These are phyloP conservation scores for Aphodius sticticus DNA, from an alignment of 2,888 invertebrate species.

Conservation along the genomic window DNA sequence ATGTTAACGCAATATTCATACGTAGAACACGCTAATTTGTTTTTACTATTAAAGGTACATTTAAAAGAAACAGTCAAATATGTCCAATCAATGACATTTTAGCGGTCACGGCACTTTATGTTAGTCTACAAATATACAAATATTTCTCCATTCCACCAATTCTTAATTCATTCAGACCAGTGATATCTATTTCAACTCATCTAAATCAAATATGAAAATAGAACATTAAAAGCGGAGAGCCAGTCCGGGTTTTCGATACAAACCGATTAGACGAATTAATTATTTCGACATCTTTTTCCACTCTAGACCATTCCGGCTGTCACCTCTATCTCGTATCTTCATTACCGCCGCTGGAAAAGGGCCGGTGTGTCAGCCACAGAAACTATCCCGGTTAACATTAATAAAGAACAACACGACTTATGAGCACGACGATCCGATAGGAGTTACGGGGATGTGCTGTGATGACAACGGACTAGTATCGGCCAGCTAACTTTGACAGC, in stretches of 20 bases:
- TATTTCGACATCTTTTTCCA: not conserved
- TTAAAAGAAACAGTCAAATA: no score
- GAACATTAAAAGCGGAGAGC: not conserved
- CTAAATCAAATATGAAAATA: slow-evolving; percentile 4
- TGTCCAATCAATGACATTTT: no score
- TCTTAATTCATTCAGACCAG: not conserved
- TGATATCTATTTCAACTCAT: not conserved
- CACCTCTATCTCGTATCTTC: not conserved
- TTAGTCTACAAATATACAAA: no score
- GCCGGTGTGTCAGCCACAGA: slow-evolving; percentile 12
- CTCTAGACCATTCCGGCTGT: not conserved
- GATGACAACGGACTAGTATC: slow-evolving; percentile 4
- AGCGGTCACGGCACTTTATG: no score
- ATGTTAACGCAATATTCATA: no score
- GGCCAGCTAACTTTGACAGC: not conserved
- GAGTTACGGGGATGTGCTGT: not conserved
- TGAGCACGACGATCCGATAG: slow-evolving; percentile 23
- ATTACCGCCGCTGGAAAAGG: not conserved
- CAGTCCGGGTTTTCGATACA: not conserved
- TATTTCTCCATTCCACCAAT: not conserved
- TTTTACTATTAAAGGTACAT: no score
- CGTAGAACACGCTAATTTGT: no score
- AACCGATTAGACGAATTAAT: slow-evolving; percentile 4
- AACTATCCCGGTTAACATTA: slow-evolving; percentile 24
- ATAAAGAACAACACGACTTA: slow-evolving; percentile 23